A percentile compares a stretch with the other conserved stretches of the same genome.
These are phyloP conservation scores for Bruchidius siliquastri DNA, from an alignment of 2,888 invertebrate genomes.

Conservation along the genomic window DNA sequence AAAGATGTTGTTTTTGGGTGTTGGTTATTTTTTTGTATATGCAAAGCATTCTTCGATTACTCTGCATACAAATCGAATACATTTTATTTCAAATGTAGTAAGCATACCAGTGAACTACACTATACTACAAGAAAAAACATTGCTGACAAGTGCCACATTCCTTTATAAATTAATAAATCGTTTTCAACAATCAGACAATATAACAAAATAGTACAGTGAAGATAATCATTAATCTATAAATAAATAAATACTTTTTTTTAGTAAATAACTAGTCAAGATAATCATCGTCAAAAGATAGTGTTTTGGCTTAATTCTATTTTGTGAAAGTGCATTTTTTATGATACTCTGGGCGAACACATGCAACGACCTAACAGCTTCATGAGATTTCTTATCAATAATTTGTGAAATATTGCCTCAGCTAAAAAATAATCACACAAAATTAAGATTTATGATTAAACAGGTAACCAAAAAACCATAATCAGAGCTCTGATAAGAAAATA, in stretches of 20 bases:
- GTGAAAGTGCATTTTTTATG: neutral
- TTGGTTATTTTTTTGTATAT: no score
- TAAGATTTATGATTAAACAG: neutral
- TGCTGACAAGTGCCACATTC: neutral
- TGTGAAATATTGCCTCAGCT: neutral
- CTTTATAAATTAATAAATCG: neutral
- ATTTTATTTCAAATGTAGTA: no score
- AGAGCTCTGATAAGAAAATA: neutral
- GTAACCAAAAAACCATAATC: no score
- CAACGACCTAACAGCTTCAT: neutral
- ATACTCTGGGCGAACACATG: neutral
- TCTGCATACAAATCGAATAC: no score
- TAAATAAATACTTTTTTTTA: neutral
- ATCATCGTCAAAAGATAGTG: neutral
- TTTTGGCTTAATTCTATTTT: neutral
- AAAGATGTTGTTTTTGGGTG: no score
- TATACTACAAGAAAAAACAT: no score
- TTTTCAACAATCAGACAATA: neutral
- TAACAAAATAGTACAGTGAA: neutral
- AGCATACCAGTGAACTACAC: no score
- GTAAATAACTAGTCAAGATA: neutral
- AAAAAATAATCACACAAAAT: neutral
- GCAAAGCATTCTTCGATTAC: no score
- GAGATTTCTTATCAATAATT: neutral
- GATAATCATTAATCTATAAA: neutral